Evolutionary conservation across 2,888 invertebrate species (phyloP).

Genomic region (Drosophila crucigera): DNA sequence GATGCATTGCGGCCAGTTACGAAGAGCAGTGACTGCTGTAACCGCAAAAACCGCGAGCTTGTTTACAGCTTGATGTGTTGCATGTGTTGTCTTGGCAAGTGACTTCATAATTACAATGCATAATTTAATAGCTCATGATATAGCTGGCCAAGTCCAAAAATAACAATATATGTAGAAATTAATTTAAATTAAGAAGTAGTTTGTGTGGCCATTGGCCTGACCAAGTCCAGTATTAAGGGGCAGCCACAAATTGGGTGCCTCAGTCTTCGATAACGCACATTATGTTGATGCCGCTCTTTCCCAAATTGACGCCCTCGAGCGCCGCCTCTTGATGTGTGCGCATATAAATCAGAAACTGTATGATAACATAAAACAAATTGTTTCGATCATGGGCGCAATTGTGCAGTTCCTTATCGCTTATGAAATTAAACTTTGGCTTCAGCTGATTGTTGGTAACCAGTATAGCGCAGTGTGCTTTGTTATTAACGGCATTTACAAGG

Average conservation of each 20-base stretch:
- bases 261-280: conserved; percentile 90
- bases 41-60: conserved; percentile 66
- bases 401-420: conserved; percentile 88
- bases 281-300: conserved; percentile 93
- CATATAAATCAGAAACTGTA: conserved; percentile 92
- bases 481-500: conserved; percentile 82
- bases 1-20: conserved; percentile 47
- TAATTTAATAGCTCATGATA: conserved; percentile 66
- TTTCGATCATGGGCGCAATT: conserved; percentile 92
- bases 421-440: conserved; percentile 85
- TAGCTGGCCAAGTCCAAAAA: neutral
- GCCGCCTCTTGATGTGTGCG: conserved; percentile 90
- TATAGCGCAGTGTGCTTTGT: conserved; percentile 85
- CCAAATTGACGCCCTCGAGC: conserved; percentile 91
- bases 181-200: conserved; percentile 14
- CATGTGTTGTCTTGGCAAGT: conserved; percentile 45
- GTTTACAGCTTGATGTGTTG: conserved; percentile 44
- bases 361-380: conserved; percentile 94
- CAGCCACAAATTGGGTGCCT: conserved; percentile 15
- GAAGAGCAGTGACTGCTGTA: conserved; percentile 12
- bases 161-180: conserved; percentile 24
- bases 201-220: conserved; percentile 24
- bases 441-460: conserved; percentile 81
- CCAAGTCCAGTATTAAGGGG: conserved; percentile 29
- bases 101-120: conserved; percentile 72